phyloP scores from a whole-genome alignment of 2,113 vertebrate species.

The Pluvialis apricaria region DNA sequence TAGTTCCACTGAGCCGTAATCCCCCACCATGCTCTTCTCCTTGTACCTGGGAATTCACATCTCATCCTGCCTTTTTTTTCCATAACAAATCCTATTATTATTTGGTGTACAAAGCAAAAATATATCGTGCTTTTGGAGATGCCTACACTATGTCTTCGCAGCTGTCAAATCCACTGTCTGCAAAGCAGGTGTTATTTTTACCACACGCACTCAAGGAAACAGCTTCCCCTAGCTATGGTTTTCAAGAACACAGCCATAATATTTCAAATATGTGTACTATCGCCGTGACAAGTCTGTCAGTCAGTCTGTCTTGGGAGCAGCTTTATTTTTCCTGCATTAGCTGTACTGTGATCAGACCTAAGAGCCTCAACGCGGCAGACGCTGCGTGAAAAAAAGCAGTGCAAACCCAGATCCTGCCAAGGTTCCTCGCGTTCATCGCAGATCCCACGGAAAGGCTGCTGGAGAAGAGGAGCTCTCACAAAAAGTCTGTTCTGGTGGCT shows the following conservation, averaged over 20 bases:
- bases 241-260: not conserved
- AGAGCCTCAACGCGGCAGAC: not conserved
- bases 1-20: not conserved
- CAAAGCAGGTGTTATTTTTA: conserved; percentile 45
- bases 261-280: conserved; percentile 33
- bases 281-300: conserved; percentile 46
- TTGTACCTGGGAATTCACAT: not conserved
- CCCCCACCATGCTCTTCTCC: not conserved
- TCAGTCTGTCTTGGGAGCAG: conserved; percentile 48
- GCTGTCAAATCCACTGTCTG: conserved; percentile 17
- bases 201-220: not conserved
- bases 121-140: not conserved
- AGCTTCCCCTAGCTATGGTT: not conserved
- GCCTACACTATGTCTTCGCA: not conserved
- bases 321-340: conserved; percentile 45
- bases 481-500: not conserved
- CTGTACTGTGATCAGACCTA: conserved; percentile 16
- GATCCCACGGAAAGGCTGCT: not conserved
- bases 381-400: not conserved
- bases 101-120: not conserved
- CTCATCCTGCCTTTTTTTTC: not conserved
- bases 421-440: not conserved
- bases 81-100: not conserved
- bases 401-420: not conserved
- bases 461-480: not conserved